phyloP scores from a whole-genome alignment of 2,888 invertebrate genomes.

The Nomada goodeniana region DNA sequence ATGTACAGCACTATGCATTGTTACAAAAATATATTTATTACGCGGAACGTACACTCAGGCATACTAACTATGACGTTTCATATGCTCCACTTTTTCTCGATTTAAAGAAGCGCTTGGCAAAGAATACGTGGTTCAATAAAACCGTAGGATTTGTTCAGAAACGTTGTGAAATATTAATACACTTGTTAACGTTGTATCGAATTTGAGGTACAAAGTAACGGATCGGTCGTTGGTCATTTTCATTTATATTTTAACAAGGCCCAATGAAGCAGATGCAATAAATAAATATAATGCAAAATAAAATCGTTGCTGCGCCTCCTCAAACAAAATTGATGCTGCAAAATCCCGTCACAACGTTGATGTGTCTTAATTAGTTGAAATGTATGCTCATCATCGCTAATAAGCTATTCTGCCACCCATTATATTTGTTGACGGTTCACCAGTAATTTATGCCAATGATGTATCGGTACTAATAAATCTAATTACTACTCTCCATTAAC shows the following conservation, averaged over 20 bases:
- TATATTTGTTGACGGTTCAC: not conserved
- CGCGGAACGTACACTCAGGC: not conserved
- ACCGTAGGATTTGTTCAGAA: too few species aligned
- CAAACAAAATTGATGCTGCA: too few species aligned
- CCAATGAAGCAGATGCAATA: too few species aligned
- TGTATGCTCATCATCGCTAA: not conserved
- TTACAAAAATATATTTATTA: constrained; percentile 17
- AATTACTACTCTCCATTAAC: not conserved
- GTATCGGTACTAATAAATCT: not conserved
- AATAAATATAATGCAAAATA: too few species aligned
- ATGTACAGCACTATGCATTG: constrained; percentile 1
- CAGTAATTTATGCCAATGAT: not conserved
- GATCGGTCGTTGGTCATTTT: too few species aligned
- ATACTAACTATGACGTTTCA: not conserved
- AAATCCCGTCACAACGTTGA: too few species aligned
- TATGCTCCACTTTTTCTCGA: constrained; percentile 1
- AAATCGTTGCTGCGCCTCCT: too few species aligned
- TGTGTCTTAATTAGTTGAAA: not conserved
- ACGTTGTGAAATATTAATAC: too few species aligned
- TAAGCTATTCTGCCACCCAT: constrained; percentile 4
- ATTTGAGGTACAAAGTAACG: too few species aligned
- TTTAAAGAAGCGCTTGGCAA: not conserved
- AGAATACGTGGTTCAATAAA: too few species aligned
- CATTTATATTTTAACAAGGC: too few species aligned
- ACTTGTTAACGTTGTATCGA: too few species aligned